A percentile compares a stretch with the other conserved stretches of the same genome.
Evolutionary conservation across 1,140 invertebrate species (phyloP).

Genomic region (Lordiphosa collinella): DNA sequence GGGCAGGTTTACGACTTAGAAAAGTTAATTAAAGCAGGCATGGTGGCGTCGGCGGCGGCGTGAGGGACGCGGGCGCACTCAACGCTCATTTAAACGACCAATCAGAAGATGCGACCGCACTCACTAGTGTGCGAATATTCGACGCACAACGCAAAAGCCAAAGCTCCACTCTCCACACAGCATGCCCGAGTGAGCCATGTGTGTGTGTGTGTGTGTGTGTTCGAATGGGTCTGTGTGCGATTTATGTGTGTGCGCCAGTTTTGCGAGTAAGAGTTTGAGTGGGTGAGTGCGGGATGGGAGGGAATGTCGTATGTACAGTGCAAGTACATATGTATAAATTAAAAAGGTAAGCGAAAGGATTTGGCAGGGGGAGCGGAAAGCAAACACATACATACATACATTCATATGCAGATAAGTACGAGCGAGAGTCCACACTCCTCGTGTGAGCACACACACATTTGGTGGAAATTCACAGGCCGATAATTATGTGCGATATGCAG

Average conservation of each 20-base stretch:
- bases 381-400: background rate
- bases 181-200: background rate
- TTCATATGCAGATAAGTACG: no score
- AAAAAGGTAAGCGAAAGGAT: background rate
- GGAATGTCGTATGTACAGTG: slow-evolving; percentile 5
- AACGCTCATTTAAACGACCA: slow-evolving; percentile 48
- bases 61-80: slow-evolving; percentile 48
- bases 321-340: slow-evolving; percentile 19
- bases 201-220: slow-evolving; percentile 5
- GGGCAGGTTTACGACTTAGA: slow-evolving; percentile 28
- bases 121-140: slow-evolving; percentile 52
- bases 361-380: background rate
- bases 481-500: slow-evolving; percentile 41
- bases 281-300: slow-evolving; percentile 7
- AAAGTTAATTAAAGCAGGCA: slow-evolving; percentile 59
- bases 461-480: slow-evolving; percentile 15
- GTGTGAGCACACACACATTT: background rate
- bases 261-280: slow-evolving; percentile 18
- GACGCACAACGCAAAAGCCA: slow-evolving; percentile 23
- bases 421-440: no score
- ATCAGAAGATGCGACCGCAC: slow-evolving; percentile 60
- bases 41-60: background rate
- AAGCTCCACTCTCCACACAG: slow-evolving; percentile 9
- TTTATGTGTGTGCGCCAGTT: slow-evolving; percentile 36
- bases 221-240: slow-evolving; percentile 7